Evolutionary conservation across 2,797 vertebrate genomes (phyloP), one percentile per base, ranked within the genome.

Genomic region (Tragelaphus oryx): DNA sequence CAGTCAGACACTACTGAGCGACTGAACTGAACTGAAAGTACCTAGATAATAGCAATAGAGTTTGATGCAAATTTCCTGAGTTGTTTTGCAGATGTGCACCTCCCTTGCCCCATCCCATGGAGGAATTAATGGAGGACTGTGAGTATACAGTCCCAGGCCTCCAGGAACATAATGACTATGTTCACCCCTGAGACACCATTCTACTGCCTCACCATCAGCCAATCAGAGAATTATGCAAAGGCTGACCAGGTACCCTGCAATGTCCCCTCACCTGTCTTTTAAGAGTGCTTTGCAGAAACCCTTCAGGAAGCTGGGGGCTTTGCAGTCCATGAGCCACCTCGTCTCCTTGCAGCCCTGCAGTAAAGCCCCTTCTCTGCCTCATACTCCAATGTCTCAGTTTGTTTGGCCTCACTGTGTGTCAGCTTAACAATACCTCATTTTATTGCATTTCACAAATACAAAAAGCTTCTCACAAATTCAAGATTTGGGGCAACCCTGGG

Each of bases 21-120:
- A 37, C 18, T 68, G 3, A 68, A 6, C 18, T 11, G 62, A 68
- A 11, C n/a, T 68, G n/a, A 37, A 68, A 37, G 62, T 11, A 37
- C 33, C 4, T 20, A 37, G 62, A 37, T 37, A 22, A 68, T 6
- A 37, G 33, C 62, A 68, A 37, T 2, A 68, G 62, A 1, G 9
- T 20, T 65, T 65, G n/a, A 65, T 10, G n/a, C 62, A 37, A 11
- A 37, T 68, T 37, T 68, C 62, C 62, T 3, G 33, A 68, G 62
- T 37, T 37, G 62, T 68, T 68, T 2, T 37, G 33, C 62, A 68
- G 0, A 68, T 33, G n/a, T 37, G 18, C 62, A 20, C 62, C n/a
- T 20, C 2, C 9, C 9, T 20, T 0, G 0, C 11, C n/a, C 33
- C 62, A 37, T 5, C 9, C n/a, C 18, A 22, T 11, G 62, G 5